Evolutionary conservation across 2,888 invertebrate genomes (phyloP).

Genomic region (Blera fallax): DNA sequence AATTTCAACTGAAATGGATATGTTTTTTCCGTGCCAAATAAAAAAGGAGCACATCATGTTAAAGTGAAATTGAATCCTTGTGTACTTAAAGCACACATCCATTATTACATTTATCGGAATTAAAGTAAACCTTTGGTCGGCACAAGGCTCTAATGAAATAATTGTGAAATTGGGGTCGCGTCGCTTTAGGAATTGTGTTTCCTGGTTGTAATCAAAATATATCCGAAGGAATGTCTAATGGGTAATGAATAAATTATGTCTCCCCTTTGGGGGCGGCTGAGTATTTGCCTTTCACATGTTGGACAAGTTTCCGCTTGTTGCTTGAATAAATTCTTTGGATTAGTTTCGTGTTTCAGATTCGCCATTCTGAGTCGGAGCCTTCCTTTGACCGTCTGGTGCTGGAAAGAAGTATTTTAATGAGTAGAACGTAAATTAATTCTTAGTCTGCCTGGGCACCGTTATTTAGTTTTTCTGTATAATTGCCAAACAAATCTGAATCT

Average conservation of each 20-base stretch:
- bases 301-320: conserved; percentile 10
- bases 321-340: conserved; percentile 13
- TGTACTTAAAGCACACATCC: conserved; percentile 5
- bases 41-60: conserved; percentile 15
- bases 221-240: conserved; percentile 45
- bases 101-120: conserved; percentile 17
- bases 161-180: conserved; percentile 8
- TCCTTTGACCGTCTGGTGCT: neutral
- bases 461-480: neutral
- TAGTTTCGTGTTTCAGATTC: neutral
- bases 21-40: neutral
- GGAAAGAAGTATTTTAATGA: conserved; percentile 30
- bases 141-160: conserved; percentile 29
- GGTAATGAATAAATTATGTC: conserved; percentile 59
- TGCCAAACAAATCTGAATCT: neutral
- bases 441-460: neutral
- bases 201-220: conserved; percentile 53
- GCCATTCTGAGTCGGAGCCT: neutral
- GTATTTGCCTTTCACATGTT: neutral
- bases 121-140: neutral
- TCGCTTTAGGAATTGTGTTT: conserved; percentile 14
- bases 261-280: neutral
- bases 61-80: conserved; percentile 27
- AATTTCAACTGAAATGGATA: conserved; percentile 1
- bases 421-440: conserved; percentile 29